Percentiles rank a stretch among this genome's conserved stretches.
Evolutionary conservation across 2,888 invertebrate species (phyloP).

Genomic region (Agonopterix subpropinquella): DNA sequence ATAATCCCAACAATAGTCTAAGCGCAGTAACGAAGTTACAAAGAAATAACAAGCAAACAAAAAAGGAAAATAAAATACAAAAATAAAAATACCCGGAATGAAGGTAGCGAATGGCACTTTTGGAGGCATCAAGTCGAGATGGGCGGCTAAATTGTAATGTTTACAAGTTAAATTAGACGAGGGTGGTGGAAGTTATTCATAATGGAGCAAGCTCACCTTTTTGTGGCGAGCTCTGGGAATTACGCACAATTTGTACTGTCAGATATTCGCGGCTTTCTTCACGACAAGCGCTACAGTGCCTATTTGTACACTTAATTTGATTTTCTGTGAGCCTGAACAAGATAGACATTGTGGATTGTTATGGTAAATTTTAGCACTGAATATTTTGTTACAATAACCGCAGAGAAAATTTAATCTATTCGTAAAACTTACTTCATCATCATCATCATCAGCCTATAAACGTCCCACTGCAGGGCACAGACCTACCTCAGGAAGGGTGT

Average conservation of each 20-base stretch:
- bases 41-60: conserved; percentile 43
- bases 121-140: conserved; percentile 58
- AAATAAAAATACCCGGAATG: conserved; percentile 51
- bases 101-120: conserved; percentile 59
- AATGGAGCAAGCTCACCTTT: conserved; percentile 53
- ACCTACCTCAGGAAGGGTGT: too few relatives aligned
- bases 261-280: conserved; percentile 14
- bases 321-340: conserved; percentile 25
- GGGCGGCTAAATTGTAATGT: conserved; percentile 65
- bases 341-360: conserved; percentile 15
- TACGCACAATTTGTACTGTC: conserved; percentile 51
- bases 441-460: too few relatives aligned
- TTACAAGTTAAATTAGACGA: conserved; percentile 71
- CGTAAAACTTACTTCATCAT: too few relatives aligned
- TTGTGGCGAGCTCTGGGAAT: conserved; percentile 44
- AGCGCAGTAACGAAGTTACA: conserved; percentile 31
- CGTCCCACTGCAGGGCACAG: too few relatives aligned
- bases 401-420: too few relatives aligned
- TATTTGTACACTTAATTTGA: conserved; percentile 37
- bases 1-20: conserved; percentile 14
- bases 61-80: conserved; percentile 42
- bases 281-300: conserved; percentile 13
- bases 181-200: conserved; percentile 57
- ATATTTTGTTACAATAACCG: too few relatives aligned
- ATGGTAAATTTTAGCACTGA: too few relatives aligned